Evolutionary conservation across 2,113 vertebrate genomes (phyloP).

Genomic region (Mus pahari): DNA sequence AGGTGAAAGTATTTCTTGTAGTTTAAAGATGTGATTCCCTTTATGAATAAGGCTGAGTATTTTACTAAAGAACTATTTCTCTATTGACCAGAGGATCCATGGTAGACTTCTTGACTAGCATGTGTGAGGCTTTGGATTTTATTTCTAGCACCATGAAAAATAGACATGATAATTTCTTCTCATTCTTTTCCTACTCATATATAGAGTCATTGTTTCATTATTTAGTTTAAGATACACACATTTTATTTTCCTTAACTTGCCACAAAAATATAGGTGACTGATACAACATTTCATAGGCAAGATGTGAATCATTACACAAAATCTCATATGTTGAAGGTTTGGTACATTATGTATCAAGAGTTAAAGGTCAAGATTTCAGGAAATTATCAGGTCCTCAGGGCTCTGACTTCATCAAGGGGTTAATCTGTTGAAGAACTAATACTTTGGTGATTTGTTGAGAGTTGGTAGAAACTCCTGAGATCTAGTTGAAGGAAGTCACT

Average conservation of each 20-base stretch:
- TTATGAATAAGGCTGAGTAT: not conserved
- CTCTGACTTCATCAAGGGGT: not conserved
- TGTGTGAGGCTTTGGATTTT: not conserved
- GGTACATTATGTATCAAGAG: not conserved
- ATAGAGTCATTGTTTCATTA: not conserved
- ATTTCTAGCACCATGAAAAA: not conserved
- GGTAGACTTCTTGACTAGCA: not conserved
- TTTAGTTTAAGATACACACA: not conserved
- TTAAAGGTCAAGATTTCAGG: not conserved
- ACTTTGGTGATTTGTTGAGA: not conserved
- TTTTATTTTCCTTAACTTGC: not conserved
- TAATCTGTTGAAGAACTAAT: not conserved
- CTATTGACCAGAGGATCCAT: not conserved
- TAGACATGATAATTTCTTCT: not conserved
- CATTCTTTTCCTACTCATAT: not conserved
- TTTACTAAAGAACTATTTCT: not conserved
- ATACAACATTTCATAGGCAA: not conserved
- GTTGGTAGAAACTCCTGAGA: not conserved
- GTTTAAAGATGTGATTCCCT: conserved; percentile 29
- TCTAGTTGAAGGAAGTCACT: not conserved
- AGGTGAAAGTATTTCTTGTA: not conserved
- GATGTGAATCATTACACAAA: not conserved
- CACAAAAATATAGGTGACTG: not conserved
- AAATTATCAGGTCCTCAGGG: not conserved
- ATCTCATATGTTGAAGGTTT: not conserved